These are phyloP conservation scores for Perdita meconis DNA, from an alignment of 2,888 invertebrate genomes.

Conservation along the genomic window DNA sequence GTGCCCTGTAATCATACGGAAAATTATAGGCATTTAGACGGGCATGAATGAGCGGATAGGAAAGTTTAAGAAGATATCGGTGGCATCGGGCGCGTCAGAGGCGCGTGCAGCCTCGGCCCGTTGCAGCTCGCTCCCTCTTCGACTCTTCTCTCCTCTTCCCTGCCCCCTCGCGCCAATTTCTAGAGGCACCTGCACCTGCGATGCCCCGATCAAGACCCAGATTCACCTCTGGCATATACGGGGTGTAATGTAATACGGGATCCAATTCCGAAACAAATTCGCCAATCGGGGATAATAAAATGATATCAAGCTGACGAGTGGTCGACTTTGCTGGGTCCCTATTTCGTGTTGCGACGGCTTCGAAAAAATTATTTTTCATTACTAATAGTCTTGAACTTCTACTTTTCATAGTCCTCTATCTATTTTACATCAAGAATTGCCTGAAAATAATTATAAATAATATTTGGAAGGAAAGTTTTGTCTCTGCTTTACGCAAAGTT, in stretches of 20 bases:
- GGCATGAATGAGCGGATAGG: conserved; percentile 81
- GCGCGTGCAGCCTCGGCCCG: conserved; percentile 76
- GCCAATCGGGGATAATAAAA: conserved; percentile 28
- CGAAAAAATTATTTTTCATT: no score
- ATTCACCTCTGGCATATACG: conserved; percentile 76
- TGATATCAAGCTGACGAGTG: no score
- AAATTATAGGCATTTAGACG: conserved; percentile 83
- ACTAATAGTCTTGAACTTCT: no score
- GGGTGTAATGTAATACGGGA: conserved; percentile 12
- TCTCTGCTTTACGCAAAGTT: no score
- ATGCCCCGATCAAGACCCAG: conserved; percentile 70
- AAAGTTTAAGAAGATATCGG: conserved; percentile 80
- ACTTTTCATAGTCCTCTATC: no score
- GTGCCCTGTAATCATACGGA: conserved; percentile 82
- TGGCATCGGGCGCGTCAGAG: conserved; percentile 79
- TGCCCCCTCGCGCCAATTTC: conserved; percentile 58
- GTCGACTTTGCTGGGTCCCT: no score
- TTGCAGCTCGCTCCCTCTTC: conserved; percentile 40
- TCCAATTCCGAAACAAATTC: neutral
- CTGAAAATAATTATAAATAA: no score
- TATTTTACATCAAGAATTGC: no score
- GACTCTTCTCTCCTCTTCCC: conserved; percentile 16
- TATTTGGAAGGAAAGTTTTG: no score
- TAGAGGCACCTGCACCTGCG: conserved; percentile 73
- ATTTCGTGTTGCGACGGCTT: no score